Percentiles rank a stretch among this genome's conserved stretches.
phyloP scores from a whole-genome alignment of 1,140 invertebrate species.

The Hydropsyche tenuis region DNA sequence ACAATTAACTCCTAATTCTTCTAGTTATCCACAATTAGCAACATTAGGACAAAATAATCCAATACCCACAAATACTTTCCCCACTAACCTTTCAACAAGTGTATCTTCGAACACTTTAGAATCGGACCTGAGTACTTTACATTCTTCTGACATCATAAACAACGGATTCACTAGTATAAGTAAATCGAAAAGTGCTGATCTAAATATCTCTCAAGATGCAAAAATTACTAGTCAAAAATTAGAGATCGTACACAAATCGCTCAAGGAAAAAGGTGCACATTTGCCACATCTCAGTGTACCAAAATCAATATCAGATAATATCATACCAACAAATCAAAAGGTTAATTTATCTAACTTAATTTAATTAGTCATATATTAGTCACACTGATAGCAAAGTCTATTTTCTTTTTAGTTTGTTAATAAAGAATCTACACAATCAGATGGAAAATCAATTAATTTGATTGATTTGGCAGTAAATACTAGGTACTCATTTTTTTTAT shows the following conservation, averaged over 20 bases:
- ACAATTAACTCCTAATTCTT: background rate
- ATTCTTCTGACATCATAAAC: background rate
- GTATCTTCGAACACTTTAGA: background rate
- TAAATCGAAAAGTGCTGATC: conserved; percentile 24
- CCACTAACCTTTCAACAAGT: background rate
- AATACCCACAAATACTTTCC: background rate
- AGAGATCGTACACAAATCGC: background rate
- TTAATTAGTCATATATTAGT: too few relatives aligned
- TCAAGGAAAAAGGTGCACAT: conserved; percentile 19
- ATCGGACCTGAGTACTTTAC: background rate
- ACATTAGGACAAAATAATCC: background rate
- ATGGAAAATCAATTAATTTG: conserved; percentile 54
- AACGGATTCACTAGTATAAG: background rate
- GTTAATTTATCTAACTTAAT: too few relatives aligned
- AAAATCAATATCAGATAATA: background rate
- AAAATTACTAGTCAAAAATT: conserved; percentile 28
- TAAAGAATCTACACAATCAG: background rate
- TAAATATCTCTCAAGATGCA: conserved; percentile 6
- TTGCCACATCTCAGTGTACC: conserved; percentile 1
- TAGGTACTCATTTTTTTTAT: conserved; percentile 51
- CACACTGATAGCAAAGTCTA: background rate
- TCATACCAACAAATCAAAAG: background rate
- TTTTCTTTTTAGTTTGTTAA: conserved; percentile 4
- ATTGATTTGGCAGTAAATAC: conserved; percentile 61
- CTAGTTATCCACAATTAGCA: conserved; percentile 31